Evolutionary conservation across 2,797 vertebrate species (phyloP).

Genomic region (Cirrhinus molitorella): DNA sequence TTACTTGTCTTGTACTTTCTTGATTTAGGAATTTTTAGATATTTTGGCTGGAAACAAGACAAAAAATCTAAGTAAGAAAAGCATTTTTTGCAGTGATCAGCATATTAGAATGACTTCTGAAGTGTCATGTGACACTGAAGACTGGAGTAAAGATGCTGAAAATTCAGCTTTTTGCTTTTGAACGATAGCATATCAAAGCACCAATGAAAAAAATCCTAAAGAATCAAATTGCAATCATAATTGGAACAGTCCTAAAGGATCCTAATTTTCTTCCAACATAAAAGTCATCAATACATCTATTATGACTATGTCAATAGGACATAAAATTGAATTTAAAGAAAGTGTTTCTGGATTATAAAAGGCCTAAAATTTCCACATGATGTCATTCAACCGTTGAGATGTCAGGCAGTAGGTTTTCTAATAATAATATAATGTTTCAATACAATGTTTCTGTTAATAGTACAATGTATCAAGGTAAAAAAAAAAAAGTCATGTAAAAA

Average conservation of each 20-base stretch:
- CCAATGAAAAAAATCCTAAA: too few relatives aligned
- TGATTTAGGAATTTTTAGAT: too few relatives aligned
- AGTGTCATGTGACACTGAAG: too few relatives aligned
- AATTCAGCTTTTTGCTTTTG: too few relatives aligned
- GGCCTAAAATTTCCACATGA: neutral
- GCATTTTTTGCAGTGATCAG: too few relatives aligned
- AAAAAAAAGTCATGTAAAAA: too few relatives aligned
- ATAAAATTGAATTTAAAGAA: neutral
- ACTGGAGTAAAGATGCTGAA: too few relatives aligned
- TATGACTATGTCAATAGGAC: neutral
- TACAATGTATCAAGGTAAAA: neutral
- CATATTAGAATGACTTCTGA: too few relatives aligned
- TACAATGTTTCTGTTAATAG: neutral
- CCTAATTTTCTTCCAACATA: neutral
- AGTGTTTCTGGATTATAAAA: neutral
- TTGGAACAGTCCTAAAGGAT: neutral
- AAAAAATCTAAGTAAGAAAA: too few relatives aligned
- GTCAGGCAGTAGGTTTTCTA: neutral
- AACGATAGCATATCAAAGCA: neutral
- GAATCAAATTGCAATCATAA: neutral
- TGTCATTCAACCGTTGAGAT: neutral
- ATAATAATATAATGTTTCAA: neutral
- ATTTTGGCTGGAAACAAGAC: too few relatives aligned
- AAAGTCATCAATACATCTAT: neutral
- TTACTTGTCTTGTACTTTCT: too few relatives aligned